A percentile compares a stretch with the other conserved stretches of the same genome.
Evolutionary conservation across 2,888 invertebrate genomes (phyloP).

Genomic region (Andrena fulva): DNA sequence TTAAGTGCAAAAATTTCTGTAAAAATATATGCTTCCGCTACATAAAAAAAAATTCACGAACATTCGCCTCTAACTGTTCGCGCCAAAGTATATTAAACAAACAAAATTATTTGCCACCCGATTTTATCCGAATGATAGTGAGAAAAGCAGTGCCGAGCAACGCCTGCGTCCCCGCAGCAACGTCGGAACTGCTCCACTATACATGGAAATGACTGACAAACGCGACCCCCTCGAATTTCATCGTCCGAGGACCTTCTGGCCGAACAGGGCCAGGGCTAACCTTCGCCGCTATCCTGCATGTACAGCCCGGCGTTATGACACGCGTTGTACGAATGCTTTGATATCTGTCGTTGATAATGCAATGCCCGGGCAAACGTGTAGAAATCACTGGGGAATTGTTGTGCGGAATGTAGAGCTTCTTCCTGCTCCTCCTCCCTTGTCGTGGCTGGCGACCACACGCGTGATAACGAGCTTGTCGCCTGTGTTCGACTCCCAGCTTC

Average conservation of each 20-base stretch:
- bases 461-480: constrained; percentile 67
- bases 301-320: constrained; percentile 46
- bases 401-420: constrained; percentile 37
- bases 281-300: constrained; percentile 31
- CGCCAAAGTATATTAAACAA: too few relatives aligned
- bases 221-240: constrained; percentile 23
- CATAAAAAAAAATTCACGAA: too few relatives aligned
- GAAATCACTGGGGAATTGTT: constrained; percentile 56
- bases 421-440: constrained; percentile 27
- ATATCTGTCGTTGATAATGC: constrained; percentile 67
- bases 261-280: constrained; percentile 9
- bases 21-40: too few relatives aligned
- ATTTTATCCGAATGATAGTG: too few relatives aligned
- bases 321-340: constrained; percentile 55
- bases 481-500: constrained; percentile 60
- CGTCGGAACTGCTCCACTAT: background rate
- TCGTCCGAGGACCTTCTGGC: constrained; percentile 11
- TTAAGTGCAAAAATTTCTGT: too few relatives aligned
- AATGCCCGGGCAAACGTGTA: constrained; percentile 53
- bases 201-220: constrained; percentile 28
- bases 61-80: too few relatives aligned
- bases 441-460: constrained; percentile 37
- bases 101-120: too few relatives aligned
- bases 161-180: background rate
- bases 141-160: background rate